phyloP scores from a whole-genome alignment of 2,113 vertebrate species.

The Elanoides forficatus region DNA sequence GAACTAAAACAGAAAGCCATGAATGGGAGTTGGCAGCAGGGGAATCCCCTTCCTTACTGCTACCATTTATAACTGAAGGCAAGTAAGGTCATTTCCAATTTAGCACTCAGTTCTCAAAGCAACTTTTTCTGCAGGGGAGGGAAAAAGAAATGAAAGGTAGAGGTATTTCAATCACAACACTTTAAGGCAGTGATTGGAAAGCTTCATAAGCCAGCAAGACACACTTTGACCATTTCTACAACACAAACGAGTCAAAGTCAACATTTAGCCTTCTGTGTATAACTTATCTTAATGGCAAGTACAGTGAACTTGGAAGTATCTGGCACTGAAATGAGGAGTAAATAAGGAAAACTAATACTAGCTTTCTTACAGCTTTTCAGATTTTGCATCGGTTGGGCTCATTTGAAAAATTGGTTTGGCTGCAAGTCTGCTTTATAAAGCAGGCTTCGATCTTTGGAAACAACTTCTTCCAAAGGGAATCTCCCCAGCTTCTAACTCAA shows the following conservation, averaged over 20 bases:
- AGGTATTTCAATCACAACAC: background rate
- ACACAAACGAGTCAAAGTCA: background rate
- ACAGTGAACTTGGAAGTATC: background rate
- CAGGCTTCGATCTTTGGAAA: background rate
- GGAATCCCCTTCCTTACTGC: background rate
- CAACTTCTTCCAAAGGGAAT: background rate
- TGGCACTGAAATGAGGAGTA: background rate
- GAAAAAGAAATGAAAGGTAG: background rate
- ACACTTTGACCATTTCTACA: background rate
- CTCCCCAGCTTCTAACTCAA: background rate
- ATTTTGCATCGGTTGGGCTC: background rate
- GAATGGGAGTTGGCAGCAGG: background rate
- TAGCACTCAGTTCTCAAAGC: background rate
- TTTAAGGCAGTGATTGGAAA: background rate
- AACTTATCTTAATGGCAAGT: background rate
- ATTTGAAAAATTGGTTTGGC: background rate
- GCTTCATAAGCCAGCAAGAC: background rate
- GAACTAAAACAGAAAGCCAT: slow-evolving; percentile 6
- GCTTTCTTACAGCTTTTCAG: background rate
- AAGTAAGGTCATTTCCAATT: background rate
- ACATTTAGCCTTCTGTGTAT: background rate
- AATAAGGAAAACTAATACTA: background rate
- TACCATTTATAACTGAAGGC: background rate
- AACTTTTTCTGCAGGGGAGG: background rate
- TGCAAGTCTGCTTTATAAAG: background rate